phyloP scores from a whole-genome alignment of 1,140 invertebrate genomes.

The Contarinia nasturtii region DNA sequence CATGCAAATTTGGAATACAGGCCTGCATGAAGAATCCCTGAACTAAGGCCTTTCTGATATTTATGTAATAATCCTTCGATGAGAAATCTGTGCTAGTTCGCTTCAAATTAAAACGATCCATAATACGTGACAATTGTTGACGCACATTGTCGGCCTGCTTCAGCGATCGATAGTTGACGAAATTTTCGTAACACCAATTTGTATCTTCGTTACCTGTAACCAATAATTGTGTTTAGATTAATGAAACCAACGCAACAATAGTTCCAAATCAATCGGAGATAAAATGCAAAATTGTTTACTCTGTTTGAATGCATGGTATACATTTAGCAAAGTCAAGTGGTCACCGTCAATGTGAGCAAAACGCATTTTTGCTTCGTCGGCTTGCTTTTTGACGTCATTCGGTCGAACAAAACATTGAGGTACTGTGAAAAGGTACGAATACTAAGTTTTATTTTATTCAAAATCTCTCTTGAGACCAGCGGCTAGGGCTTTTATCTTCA shows the following conservation, averaged over 20 bases:
- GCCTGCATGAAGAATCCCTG: slow-evolving; percentile 99
- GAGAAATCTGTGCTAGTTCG: slow-evolving; percentile 96
- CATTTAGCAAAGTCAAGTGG: slow-evolving; percentile 93
- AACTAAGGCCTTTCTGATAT: slow-evolving; percentile 94
- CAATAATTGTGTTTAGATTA: background rate
- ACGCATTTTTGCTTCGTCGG: slow-evolving; percentile 97
- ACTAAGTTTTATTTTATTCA: slow-evolving; percentile 12
- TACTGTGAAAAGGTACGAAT: slow-evolving; percentile 40
- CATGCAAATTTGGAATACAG: slow-evolving; percentile 3
- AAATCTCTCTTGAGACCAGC: too few relatives aligned
- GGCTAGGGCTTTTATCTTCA: too few relatives aligned
- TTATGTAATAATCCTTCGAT: slow-evolving; percentile 96
- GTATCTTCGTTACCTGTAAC: slow-evolving; percentile 40
- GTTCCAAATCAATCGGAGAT: slow-evolving; percentile 55
- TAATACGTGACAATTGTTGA: slow-evolving; percentile 43
- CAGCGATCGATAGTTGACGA: slow-evolving; percentile 93
- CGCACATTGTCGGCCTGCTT: slow-evolving; percentile 62
- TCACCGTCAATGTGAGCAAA: slow-evolving; percentile 99
- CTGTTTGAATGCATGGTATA: slow-evolving; percentile 99
- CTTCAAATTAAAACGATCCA: slow-evolving; percentile 77
- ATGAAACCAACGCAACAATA: background rate
- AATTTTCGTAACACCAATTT: slow-evolving; percentile 98
- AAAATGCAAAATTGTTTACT: slow-evolving; percentile 67
- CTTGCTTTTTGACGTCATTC: slow-evolving; percentile 95
- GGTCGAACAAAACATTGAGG: slow-evolving; percentile 99